phyloP scores from a whole-genome alignment of 2,888 invertebrate species.

The Tanypteryx hageni region DNA sequence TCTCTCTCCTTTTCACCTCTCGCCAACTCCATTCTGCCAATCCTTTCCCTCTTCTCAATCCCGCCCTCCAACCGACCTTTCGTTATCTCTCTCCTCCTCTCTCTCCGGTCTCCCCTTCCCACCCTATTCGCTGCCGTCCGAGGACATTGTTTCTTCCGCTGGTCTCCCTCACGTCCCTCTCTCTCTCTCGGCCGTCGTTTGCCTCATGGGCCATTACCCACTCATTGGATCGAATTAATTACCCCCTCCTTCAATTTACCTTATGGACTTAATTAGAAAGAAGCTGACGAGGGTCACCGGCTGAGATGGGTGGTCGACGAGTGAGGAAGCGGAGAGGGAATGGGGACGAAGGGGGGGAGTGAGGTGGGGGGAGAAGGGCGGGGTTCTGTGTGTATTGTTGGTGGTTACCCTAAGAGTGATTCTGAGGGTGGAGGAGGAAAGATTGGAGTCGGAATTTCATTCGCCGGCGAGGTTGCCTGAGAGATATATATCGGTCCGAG shows the following conservation, averaged over 20 bases:
- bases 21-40: not conserved
- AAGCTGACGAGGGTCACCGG: slow-evolving; percentile 62
- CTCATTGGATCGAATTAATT: slow-evolving; percentile 64
- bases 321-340: not conserved
- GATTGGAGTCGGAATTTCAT: slow-evolving; percentile 56
- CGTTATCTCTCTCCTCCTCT: not conserved
- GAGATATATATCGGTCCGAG: slow-evolving; percentile 24
- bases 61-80: not conserved
- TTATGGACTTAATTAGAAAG: slow-evolving; percentile 63
- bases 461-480: not conserved
- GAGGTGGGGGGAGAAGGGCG: slow-evolving; percentile 20
- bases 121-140: not conserved
- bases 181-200: not conserved
- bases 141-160: slow-evolving; percentile 41
- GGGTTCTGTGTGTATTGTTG: slow-evolving; percentile 27
- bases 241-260: slow-evolving; percentile 63
- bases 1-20: not conserved
- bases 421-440: slow-evolving; percentile 51
- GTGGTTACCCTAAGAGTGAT: slow-evolving; percentile 57
- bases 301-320: not conserved
- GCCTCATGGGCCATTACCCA: slow-evolving; percentile 57
- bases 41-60: not conserved
- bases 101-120: not conserved
- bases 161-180: slow-evolving; percentile 7
- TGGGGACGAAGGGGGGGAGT: not conserved